phyloP scores from a whole-genome alignment of 1,140 invertebrate species.

The Drosophila albomicans region DNA sequence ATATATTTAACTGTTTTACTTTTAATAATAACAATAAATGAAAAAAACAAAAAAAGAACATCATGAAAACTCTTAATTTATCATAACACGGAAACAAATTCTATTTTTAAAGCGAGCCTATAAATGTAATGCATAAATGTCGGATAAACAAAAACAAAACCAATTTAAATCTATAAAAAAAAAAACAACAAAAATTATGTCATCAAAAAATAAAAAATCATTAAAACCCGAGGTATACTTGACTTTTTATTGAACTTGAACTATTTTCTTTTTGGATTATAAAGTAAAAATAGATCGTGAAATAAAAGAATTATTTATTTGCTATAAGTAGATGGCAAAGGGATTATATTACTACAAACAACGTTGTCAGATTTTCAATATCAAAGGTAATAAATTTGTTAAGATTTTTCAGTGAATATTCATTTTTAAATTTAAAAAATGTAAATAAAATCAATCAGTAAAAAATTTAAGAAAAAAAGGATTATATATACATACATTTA shows the following conservation, averaged over 20 bases:
- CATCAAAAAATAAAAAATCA: slow-evolving; percentile 66
- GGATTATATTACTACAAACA: no score
- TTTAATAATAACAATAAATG: slow-evolving; percentile 54
- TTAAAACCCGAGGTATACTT: slow-evolving; percentile 61
- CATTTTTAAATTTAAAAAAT: no score
- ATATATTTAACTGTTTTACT: slow-evolving; percentile 72
- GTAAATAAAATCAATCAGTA: no score
- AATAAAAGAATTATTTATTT: no score
- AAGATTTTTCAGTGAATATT: no score
- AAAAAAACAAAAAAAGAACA: slow-evolving; percentile 43
- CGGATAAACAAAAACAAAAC: slow-evolving; percentile 45
- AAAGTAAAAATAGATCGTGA: no score
- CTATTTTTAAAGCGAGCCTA: slow-evolving; percentile 75
- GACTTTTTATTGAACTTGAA: slow-evolving; percentile 18
- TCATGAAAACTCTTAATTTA: slow-evolving; percentile 68
- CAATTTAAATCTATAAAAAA: slow-evolving; percentile 67
- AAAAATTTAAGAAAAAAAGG: no score
- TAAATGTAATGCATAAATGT: slow-evolving; percentile 77
- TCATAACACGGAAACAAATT: slow-evolving; percentile 64
- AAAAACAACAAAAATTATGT: slow-evolving; percentile 64
- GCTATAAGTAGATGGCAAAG: no score
- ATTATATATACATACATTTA: no score
- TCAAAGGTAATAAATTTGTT: no score
- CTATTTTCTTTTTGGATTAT: neutral
- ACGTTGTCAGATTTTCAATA: no score